phyloP scores from a whole-genome alignment of 2,888 invertebrate species.

The Pherbina coryleti region DNA sequence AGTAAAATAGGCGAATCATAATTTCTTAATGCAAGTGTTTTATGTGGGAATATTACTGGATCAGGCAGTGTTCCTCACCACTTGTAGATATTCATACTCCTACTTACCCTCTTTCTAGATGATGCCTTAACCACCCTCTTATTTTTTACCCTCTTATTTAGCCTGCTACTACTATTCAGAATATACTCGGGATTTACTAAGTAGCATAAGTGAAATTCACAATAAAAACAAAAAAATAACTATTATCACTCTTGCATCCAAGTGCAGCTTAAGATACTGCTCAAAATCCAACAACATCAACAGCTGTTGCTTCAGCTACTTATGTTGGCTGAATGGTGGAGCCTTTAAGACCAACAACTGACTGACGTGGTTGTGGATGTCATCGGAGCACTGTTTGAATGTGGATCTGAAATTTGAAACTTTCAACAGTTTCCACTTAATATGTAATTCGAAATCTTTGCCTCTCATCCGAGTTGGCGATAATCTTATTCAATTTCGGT shows the following conservation, averaged over 20 bases:
- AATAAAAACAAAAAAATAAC: not conserved
- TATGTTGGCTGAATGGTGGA: too few species aligned
- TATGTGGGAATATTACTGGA: too few species aligned
- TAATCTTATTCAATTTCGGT: conserved; percentile 62
- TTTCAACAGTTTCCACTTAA: conserved; percentile 26
- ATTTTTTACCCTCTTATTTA: too few species aligned
- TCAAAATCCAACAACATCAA: conserved; percentile 4
- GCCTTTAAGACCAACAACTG: not conserved
- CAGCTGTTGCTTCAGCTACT: not conserved
- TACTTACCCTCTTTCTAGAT: not conserved
- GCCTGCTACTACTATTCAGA: conserved; percentile 14
- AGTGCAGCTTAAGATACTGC: conserved; percentile 36
- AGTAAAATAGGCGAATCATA: too few species aligned
- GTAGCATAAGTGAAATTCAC: conserved; percentile 30
- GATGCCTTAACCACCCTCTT: not conserved
- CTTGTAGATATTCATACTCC: not conserved
- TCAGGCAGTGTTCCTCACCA: too few species aligned
- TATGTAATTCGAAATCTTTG: conserved; percentile 9
- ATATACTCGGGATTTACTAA: conserved; percentile 29
- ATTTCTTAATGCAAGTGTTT: too few species aligned
- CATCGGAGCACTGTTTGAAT: not conserved
- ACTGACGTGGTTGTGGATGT: not conserved
- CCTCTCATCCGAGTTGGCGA: conserved; percentile 48
- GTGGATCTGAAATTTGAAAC: conserved; percentile 24
- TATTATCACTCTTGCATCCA: conserved; percentile 25